A percentile compares a stretch with the other conserved stretches of the same genome.
phyloP scores from a whole-genome alignment of 2,113 vertebrate genomes.

The Acrocephalus arundinaceus region DNA sequence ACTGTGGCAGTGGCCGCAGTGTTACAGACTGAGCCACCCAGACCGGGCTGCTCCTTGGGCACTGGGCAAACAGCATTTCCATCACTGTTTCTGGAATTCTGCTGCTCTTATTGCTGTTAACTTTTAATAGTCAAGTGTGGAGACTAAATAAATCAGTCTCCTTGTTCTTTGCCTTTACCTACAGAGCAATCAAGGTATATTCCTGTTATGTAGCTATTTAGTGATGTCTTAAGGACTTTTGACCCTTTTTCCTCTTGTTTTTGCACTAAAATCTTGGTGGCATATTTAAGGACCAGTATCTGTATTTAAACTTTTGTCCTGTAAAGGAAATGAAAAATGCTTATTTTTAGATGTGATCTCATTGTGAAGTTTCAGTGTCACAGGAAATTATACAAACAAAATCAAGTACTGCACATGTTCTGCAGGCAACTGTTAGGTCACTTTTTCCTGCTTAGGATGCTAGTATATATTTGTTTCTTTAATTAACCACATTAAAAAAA shows the following conservation, averaged over 20 bases:
- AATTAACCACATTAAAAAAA: neutral
- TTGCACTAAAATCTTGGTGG: slow-evolving; percentile 16
- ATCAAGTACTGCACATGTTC: neutral
- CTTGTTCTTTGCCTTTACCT: neutral
- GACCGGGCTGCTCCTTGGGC: neutral
- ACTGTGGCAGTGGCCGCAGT: neutral
- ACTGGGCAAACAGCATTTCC: neutral
- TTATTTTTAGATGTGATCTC: slow-evolving; percentile 50
- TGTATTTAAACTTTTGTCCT: slow-evolving; percentile 10
- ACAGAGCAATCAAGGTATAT: neutral
- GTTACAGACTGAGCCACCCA: neutral
- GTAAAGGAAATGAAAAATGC: slow-evolving; percentile 42
- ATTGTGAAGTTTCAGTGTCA: slow-evolving; percentile 28
- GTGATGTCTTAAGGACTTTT: neutral
- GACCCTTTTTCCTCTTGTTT: neutral
- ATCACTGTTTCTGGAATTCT: neutral
- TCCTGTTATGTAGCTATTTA: neutral
- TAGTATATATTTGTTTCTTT: neutral
- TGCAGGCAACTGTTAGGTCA: slow-evolving; percentile 7
- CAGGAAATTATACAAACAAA: slow-evolving; percentile 45
- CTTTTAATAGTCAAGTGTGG: neutral
- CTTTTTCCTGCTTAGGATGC: neutral
- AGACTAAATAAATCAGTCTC: neutral
- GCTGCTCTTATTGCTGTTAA: neutral
- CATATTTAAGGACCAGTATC: neutral